Percentiles rank a stretch among this genome's conserved stretches.
phyloP scores from a whole-genome alignment of 2,113 vertebrate genomes.

The Eidolon helvum region DNA sequence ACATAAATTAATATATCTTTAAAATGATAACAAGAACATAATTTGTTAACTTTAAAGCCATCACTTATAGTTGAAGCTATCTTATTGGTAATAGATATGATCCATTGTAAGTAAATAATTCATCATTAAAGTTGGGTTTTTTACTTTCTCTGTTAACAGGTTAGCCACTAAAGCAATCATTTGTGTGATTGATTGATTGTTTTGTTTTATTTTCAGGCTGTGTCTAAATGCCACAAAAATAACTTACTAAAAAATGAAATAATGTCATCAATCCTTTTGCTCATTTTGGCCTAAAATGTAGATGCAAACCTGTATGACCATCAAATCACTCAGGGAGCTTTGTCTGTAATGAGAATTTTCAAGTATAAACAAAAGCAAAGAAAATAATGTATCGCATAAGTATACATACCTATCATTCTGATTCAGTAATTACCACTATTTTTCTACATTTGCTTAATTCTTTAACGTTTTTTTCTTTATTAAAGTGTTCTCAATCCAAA shows the following conservation, averaged over 20 bases:
- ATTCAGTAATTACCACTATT: neutral
- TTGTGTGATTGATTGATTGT: neutral
- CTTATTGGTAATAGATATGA: neutral
- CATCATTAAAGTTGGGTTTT: slow-evolving; percentile 7
- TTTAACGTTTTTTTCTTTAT: slow-evolving; percentile 19
- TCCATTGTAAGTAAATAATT: neutral
- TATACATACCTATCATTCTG: neutral
- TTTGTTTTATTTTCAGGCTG: neutral
- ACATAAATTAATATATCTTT: neutral
- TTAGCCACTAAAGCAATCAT: neutral
- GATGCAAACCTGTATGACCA: neutral
- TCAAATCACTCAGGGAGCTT: neutral
- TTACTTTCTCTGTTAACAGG: neutral
- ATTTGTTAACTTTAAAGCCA: slow-evolving; percentile 16
- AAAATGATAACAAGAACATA: neutral
- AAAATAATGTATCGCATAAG: neutral
- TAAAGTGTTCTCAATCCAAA: neutral
- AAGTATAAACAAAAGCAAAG: neutral
- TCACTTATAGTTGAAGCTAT: neutral
- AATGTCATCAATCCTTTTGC: neutral
- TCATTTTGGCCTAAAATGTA: neutral
- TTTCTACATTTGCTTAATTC: slow-evolving; percentile 16
- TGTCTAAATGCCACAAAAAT: neutral
- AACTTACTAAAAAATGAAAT: neutral
- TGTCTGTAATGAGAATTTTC: slow-evolving; percentile 35